phyloP scores from a whole-genome alignment of 2,888 invertebrate genomes.

The Catotricha subobsoleta region DNA sequence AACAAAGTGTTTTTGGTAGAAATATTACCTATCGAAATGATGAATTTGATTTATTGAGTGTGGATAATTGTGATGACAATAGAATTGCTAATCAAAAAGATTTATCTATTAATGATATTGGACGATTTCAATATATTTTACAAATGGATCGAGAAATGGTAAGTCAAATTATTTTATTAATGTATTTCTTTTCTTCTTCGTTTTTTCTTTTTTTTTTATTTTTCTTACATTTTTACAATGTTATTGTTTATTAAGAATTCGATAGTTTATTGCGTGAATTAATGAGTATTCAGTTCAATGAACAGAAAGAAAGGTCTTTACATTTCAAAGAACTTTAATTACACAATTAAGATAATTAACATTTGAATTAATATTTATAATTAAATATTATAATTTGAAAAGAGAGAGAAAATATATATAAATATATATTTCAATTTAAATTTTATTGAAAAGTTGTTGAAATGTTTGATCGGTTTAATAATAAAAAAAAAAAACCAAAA shows the following conservation, averaged over 20 bases:
- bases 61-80: not conserved
- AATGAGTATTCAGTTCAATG: not conserved
- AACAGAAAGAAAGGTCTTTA: no score
- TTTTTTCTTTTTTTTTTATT: not conserved
- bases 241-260: not conserved
- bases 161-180: slow-evolving; percentile 4
- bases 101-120: slow-evolving; percentile 13
- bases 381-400: no score
- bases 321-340: no score
- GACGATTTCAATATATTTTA: slow-evolving; percentile 15
- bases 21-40: slow-evolving; percentile 6
- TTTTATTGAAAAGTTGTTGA: no score
- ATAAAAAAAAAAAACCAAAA: no score
- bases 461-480: no score
- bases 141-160: slow-evolving; percentile 16
- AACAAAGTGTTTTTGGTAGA: slow-evolving; percentile 5
- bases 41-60: not conserved
- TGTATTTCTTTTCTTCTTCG: not conserved
- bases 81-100: slow-evolving; percentile 8
- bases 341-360: no score
- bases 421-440: no score
- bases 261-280: no score
- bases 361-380: no score
- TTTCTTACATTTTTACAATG: not conserved
- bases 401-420: no score